Evolutionary conservation across 2,113 vertebrate species (phyloP), one percentile per base, ranked within the genome.

Genomic region (Prionailurus viverrinus): DNA sequence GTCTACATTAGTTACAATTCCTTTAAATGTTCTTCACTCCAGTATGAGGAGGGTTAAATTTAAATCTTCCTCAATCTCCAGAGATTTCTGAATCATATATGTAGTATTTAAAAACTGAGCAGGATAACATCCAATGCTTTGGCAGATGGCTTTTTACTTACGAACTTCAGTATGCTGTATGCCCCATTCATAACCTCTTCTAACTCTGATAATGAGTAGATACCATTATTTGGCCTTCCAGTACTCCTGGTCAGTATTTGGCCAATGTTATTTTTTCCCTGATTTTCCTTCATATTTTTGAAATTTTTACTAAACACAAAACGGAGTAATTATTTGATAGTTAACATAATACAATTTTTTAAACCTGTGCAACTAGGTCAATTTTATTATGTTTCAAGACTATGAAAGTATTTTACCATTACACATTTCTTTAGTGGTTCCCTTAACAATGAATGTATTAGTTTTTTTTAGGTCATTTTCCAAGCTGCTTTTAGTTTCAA

Each of bases 311-410:
- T n/a, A 83, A 92, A 73, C 12, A 51, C 48, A 94, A 95, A 88
- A 78, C 86, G 23, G 95, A 91, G 61, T 55, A 87, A 79, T 71
- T 81, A 87, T 16, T 79, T 91, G 91, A 39, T 66, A 23, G 31
- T 33, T 74, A 87, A 88, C 73, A 65, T 48, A 68, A 9, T 81
- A 63, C 58, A n/a, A 18, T 55, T 55, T 41, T 87, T 81, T 69
- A 53, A 82, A 14, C 36, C 33, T 66, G 80, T 91, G 48, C 18
- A 93, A 48, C 7, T 68, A 74, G 25, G 1, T 6, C 6, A 39
- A 65, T 91, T 92, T 84, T 81, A 91, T 73, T 91, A 16, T 19
- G 16, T 85, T 97, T 91, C 12, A 81, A 84, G 94, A 65, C 41
- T 63, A 68, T 33, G 11, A 86, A 91, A 76, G 45, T 19, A 94